Percentiles rank a stretch among this genome's conserved stretches.
These are phyloP conservation scores for Xestobium rufovillosum DNA, from an alignment of 2,888 invertebrate genomes.

Conservation along the genomic window DNA sequence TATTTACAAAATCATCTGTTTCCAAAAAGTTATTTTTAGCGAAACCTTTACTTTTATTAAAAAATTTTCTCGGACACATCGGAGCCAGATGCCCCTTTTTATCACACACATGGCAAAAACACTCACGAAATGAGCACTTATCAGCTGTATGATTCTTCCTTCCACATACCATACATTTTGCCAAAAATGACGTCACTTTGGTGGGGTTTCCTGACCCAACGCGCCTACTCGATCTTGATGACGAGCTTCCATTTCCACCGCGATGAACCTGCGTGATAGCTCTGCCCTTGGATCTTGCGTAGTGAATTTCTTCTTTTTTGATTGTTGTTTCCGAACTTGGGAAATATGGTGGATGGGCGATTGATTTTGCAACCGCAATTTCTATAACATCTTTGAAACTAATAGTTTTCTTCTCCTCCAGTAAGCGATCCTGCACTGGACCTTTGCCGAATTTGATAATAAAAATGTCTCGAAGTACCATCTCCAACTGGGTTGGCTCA, in stretches of 20 bases:
- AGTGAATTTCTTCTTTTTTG: background rate
- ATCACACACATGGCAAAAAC: slow-evolving; percentile 3
- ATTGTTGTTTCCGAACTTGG: background rate
- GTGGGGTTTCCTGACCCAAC: background rate
- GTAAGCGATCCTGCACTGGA: slow-evolving; percentile 7
- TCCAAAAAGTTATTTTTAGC: no score
- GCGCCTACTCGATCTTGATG: background rate
- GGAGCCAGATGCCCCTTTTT: slow-evolving; percentile 4
- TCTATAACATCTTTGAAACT: slow-evolving; percentile 5
- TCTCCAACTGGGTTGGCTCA: background rate
- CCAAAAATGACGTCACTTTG: no score
- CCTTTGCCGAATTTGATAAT: slow-evolving; percentile 7
- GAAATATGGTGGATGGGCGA: background rate
- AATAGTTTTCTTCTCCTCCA: slow-evolving; percentile 10
- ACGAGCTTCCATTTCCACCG: slow-evolving; percentile 1
- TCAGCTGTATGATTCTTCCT: slow-evolving; percentile 3
- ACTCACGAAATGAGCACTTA: slow-evolving; percentile 7
- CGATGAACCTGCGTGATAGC: no score
- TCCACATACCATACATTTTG: slow-evolving; percentile 3
- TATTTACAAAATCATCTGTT: no score
- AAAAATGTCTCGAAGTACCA: slow-evolving; percentile 11
- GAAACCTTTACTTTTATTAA: no score
- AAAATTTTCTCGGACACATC: no score
- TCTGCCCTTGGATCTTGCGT: slow-evolving; percentile 2
- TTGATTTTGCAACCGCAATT: slow-evolving; percentile 8